Evolutionary conservation across 2,113 vertebrate genomes (phyloP), one percentile per base, ranked within the genome.

Genomic region (Gnathonemus longibarbis): DNA sequence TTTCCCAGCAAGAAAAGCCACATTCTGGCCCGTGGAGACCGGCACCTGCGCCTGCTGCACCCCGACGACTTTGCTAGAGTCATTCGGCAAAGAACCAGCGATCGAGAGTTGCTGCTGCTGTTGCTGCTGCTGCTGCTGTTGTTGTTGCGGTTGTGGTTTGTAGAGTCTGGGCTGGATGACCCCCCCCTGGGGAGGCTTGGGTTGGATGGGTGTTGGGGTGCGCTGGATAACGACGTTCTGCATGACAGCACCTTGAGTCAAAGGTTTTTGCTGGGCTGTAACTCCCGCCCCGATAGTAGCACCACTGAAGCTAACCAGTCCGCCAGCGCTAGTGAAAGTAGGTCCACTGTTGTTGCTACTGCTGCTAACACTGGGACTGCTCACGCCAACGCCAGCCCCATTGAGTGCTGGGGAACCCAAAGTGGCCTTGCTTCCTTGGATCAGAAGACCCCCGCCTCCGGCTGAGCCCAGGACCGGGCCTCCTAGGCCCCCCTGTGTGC

Each of bases 121-220:
- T 58, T 92, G 92, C 93, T 94, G 95, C 86, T 93, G 80, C 86
- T 92, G 93, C 93, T 94, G 95, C 84, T 93, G 45, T 83, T 93
- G 92, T 91, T 93, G 92, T 92, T 93, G 94, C 80, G 91, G 94
- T 83, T 92, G 94, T 66, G 92, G 94, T 92, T 96, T 96, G 94
- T 97, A 99, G 49, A 97, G 94, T 92, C 98, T 98, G 56, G 97
- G 95, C 89, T 97, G 97, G 52, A 98, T 96, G 84, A 97, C 94
- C 0, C 97, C 98, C 0, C 97, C 96, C 89, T 96, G 95, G 0
- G 96, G 93, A 0, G 98, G 98, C 58, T 99, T 99, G 93, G 98
- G 98, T 89, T 99, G 98, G 93, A 99, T 99, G 15, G 98, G 98
- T 0, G 98, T 99, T 56, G 98, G 98, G 1, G 98, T 98, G 53